These are phyloP conservation scores for Enoplosus armatus DNA, from an alignment of 2,797 vertebrate genomes.

Conservation along the genomic window DNA sequence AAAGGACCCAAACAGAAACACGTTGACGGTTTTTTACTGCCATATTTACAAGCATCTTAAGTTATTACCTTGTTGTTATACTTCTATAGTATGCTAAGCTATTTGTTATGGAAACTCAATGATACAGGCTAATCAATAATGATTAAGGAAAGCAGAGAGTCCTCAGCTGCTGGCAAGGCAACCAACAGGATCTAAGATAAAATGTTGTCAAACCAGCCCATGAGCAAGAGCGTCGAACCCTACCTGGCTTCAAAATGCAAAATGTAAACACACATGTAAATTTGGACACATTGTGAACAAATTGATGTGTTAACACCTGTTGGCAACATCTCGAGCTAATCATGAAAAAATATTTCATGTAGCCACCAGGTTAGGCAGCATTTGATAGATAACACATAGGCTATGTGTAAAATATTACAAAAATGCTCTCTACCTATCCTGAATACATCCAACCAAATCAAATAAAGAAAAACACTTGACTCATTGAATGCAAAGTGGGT, in stretches of 20 bases:
- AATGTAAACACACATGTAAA: neutral
- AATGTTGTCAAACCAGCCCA: neutral
- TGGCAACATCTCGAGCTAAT: constrained; percentile 3
- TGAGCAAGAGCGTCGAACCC: neutral
- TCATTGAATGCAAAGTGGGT: constrained; percentile 50
- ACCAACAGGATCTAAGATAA: neutral
- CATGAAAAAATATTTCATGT: neutral
- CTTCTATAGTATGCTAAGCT: neutral
- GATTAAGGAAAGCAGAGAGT: neutral
- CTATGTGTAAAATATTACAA: neutral
- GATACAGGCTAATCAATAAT: neutral
- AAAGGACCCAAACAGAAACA: neutral
- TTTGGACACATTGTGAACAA: constrained; percentile 4
- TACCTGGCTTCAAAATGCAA: neutral
- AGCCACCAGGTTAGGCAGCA: neutral
- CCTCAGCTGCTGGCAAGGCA: neutral
- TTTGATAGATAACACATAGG: neutral
- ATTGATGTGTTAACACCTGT: neutral
- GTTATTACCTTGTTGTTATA: neutral
- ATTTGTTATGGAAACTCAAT: neutral
- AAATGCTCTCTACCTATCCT: neutral
- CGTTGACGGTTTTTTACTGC: no score
- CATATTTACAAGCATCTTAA: neutral
- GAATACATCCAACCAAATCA: constrained; percentile 14
- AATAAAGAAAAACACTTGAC: constrained; percentile 49